These are phyloP conservation scores for Columba janthina DNA, from an alignment of 2,113 vertebrate genomes.

Conservation along the genomic window DNA sequence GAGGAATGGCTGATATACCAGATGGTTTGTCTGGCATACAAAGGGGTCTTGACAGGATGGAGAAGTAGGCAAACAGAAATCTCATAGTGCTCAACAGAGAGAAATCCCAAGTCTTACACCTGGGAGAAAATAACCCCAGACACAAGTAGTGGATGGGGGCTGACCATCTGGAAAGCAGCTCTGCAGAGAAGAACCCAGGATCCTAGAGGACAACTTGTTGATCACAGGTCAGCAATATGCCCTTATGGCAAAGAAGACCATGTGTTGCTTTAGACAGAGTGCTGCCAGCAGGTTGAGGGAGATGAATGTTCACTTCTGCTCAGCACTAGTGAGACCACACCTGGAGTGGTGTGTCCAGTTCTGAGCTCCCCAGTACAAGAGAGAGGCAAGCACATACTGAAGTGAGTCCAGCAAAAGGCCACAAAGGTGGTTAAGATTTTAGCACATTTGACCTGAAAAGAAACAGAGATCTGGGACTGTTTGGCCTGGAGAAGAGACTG, in stretches of 20 bases:
- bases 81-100: background rate
- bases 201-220: background rate
- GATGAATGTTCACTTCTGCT: background rate
- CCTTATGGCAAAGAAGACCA: background rate
- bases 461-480: background rate
- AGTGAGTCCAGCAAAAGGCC: background rate
- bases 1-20: background rate
- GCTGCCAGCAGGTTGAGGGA: background rate
- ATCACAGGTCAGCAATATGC: background rate
- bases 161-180: background rate
- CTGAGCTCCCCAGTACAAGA: background rate
- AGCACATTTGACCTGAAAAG: background rate
- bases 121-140: background rate
- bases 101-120: background rate
- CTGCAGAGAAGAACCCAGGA: background rate
- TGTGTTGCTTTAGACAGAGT: background rate
- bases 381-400: background rate
- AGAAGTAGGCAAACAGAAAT: background rate
- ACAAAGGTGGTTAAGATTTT: background rate
- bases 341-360: background rate
- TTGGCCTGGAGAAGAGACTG: background rate
- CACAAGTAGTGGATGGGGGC: background rate
- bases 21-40: background rate
- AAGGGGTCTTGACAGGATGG: background rate
- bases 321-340: background rate